Evolutionary conservation across 2,113 vertebrate genomes (phyloP).

Genomic region (Orthonyx spaldingii): DNA sequence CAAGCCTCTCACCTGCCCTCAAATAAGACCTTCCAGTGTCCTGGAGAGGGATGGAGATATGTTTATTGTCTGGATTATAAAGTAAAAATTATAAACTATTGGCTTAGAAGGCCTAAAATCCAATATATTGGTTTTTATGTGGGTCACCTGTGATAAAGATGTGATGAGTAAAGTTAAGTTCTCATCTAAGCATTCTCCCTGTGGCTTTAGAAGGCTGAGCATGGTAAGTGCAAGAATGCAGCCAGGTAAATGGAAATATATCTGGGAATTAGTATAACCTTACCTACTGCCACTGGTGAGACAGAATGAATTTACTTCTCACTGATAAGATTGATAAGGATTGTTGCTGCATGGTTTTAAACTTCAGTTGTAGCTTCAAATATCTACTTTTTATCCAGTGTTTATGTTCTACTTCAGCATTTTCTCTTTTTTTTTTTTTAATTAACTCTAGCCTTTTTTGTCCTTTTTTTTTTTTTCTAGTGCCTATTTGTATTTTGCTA

Average conservation of each 20-base stretch:
- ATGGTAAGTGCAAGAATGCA: not conserved
- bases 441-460: not conserved
- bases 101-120: not conserved
- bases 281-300: not conserved
- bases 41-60: too few relatives aligned
- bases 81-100: not conserved
- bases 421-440: not conserved
- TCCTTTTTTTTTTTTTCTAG: not conserved
- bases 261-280: not conserved
- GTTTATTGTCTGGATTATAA: not conserved
- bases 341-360: not conserved
- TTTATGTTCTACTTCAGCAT: not conserved
- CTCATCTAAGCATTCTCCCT: not conserved
- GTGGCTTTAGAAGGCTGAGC: not conserved
- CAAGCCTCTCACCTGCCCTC: not conserved
- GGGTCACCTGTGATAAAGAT: not conserved
- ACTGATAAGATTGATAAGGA: not conserved
- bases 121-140: not conserved
- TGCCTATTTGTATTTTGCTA: not conserved
- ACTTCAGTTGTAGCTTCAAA: not conserved
- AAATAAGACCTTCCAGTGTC: not conserved
- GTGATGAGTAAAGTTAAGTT: not conserved
- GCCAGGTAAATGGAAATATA: not conserved
- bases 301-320: not conserved
- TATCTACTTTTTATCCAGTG: not conserved